Evolutionary conservation across 2,113 vertebrate species (phyloP).

Genomic region (Lagopus muta): DNA sequence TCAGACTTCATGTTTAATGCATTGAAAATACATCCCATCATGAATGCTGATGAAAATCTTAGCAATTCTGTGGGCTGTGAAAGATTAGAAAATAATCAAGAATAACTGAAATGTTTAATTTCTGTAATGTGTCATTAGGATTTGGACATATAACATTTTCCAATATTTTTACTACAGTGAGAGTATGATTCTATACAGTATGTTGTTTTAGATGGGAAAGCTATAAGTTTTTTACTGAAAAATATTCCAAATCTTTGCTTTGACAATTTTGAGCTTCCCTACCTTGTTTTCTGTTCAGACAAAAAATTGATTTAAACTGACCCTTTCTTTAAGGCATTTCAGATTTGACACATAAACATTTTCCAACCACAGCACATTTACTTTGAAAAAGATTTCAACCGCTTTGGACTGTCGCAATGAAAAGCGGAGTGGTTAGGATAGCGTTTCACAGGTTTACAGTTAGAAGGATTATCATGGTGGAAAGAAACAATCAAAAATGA

Average conservation of each 20-base stretch:
- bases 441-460: too few relatives aligned
- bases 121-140: not conserved
- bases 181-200: not conserved
- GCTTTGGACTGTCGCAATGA: not conserved
- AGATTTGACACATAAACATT: constrained; percentile 30
- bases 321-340: not conserved
- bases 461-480: too few relatives aligned
- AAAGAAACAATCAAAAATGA: too few relatives aligned
- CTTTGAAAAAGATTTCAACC: not conserved
- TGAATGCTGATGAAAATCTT: not conserved
- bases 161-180: not conserved
- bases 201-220: not conserved
- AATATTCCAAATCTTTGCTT: not conserved
- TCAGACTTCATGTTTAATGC: not conserved
- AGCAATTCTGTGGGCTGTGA: not conserved
- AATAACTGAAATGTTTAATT: not conserved
- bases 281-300: not conserved
- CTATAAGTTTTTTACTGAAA: not conserved
- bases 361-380: constrained; percentile 38
- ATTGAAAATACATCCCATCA: not conserved
- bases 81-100: not conserved
- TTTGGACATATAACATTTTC: not conserved
- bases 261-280: not conserved
- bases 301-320: constrained; percentile 1
- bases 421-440: too few relatives aligned